Conservation (phyloP, 2,888 invertebrate species). For the Scelioninae gen. 1 region DNA sequence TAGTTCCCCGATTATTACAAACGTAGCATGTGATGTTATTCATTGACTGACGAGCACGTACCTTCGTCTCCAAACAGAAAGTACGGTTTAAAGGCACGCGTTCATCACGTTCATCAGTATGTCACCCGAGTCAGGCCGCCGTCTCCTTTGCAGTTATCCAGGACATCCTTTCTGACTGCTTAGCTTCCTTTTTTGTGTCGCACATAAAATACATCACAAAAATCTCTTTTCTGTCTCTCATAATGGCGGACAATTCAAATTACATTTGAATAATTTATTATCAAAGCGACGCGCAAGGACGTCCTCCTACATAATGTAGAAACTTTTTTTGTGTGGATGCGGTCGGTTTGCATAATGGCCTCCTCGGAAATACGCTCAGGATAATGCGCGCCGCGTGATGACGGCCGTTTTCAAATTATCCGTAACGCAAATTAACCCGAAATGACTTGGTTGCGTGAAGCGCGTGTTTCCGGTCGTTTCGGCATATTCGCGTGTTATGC, state of each 20-base stretch:
- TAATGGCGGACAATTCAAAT: slow-evolving; percentile 59
- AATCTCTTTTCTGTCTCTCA: slow-evolving; percentile 45
- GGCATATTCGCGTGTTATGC: slow-evolving; percentile 38
- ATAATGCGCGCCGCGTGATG: slow-evolving; percentile 44
- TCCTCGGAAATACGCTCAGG: slow-evolving; percentile 38
- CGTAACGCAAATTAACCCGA: slow-evolving; percentile 58
- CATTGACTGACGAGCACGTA: slow-evolving; percentile 65
- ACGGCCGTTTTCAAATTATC: slow-evolving; percentile 58
- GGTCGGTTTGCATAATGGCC: slow-evolving; percentile 48
- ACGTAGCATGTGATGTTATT: slow-evolving; percentile 44
- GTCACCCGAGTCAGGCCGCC: slow-evolving; percentile 35
- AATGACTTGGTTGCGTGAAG: slow-evolving; percentile 41
- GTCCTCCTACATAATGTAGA: slow-evolving; percentile 60
- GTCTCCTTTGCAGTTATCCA: slow-evolving; percentile 37
- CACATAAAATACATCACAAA: slow-evolving; percentile 48
- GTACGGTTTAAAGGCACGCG: slow-evolving; percentile 56
- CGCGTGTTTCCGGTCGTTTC: slow-evolving; percentile 47
- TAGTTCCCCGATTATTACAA: slow-evolving; percentile 50
- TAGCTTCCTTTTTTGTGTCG: slow-evolving; percentile 26
- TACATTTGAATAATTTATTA: slow-evolving; percentile 67
- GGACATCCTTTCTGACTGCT: slow-evolving; percentile 49
- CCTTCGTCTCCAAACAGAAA: slow-evolving; percentile 30
- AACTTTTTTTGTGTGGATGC: slow-evolving; percentile 41
- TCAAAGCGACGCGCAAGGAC: slow-evolving; percentile 52
- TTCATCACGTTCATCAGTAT: slow-evolving; percentile 55